Evolutionary conservation across 2,113 vertebrate species (phyloP).

Genomic region (Petroica traversi): DNA sequence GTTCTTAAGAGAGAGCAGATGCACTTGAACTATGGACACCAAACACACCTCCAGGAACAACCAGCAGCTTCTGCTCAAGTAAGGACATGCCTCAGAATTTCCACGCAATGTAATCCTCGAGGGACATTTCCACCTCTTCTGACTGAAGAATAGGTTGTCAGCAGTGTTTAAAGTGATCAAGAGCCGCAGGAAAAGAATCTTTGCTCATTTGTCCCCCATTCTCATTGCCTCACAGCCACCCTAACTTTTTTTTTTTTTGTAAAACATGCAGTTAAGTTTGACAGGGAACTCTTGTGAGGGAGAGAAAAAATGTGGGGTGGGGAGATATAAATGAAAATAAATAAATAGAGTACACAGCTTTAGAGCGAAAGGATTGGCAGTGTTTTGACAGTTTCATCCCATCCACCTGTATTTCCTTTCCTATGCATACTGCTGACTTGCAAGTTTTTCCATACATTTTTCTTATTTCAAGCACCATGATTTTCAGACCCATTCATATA

Average conservation of each 20-base stretch:
- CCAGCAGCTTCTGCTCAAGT: neutral
- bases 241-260: neutral
- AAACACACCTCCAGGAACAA: neutral
- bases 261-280: neutral
- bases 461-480: neutral
- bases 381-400: neutral
- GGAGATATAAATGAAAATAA: neutral
- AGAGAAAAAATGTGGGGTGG: neutral
- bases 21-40: neutral
- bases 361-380: neutral
- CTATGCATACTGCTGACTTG: neutral
- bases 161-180: neutral
- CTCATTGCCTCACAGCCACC: neutral
- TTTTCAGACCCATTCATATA: neutral
- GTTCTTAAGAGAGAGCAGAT: neutral
- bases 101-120: neutral
- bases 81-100: neutral
- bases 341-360: neutral
- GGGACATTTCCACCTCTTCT: neutral
- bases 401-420: neutral
- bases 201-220: neutral
- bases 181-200: neutral
- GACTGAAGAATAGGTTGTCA: neutral
- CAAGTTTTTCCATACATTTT: neutral
- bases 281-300: neutral